phyloP scores from a whole-genome alignment of 2,888 invertebrate genomes.

The Tiliacea aurago region DNA sequence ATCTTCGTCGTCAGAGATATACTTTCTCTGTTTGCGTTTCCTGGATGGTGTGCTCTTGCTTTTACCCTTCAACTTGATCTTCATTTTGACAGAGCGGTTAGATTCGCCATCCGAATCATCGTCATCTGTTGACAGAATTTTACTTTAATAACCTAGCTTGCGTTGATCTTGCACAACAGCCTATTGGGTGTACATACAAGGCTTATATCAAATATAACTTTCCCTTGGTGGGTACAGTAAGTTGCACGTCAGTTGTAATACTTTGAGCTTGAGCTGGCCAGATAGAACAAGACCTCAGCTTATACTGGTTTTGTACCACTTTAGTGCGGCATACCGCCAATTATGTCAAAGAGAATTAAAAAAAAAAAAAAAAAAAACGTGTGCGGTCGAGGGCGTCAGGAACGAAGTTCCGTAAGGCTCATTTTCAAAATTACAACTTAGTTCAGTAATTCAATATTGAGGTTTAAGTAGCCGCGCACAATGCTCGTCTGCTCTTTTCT shows the following conservation, averaged over 20 bases:
- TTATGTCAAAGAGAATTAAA: neutral
- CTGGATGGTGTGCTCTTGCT: conserved; percentile 88
- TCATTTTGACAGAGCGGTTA: conserved; percentile 93
- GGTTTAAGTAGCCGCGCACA: too few species aligned
- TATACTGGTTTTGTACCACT: neutral
- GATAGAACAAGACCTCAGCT: neutral
- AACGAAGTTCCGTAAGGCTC: too few species aligned
- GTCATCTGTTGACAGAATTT: conserved; percentile 78
- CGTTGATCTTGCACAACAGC: neutral
- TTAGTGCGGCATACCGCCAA: too few species aligned
- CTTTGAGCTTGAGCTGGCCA: neutral
- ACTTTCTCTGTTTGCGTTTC: conserved; percentile 91
- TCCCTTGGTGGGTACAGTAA: neutral
- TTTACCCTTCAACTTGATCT: conserved; percentile 92
- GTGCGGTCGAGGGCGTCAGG: too few species aligned
- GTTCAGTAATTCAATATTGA: too few species aligned
- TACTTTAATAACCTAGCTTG: neutral
- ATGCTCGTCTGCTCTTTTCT: too few species aligned
- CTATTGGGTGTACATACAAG: neutral
- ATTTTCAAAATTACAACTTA: too few species aligned
- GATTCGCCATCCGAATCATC: conserved; percentile 92
- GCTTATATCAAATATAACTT: neutral
- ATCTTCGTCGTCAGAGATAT: conserved; percentile 92
- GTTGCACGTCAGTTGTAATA: neutral
- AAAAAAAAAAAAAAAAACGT: too few species aligned